Evolutionary conservation across 2,797 vertebrate species (phyloP).

Genomic region (Xenops minutus): DNA sequence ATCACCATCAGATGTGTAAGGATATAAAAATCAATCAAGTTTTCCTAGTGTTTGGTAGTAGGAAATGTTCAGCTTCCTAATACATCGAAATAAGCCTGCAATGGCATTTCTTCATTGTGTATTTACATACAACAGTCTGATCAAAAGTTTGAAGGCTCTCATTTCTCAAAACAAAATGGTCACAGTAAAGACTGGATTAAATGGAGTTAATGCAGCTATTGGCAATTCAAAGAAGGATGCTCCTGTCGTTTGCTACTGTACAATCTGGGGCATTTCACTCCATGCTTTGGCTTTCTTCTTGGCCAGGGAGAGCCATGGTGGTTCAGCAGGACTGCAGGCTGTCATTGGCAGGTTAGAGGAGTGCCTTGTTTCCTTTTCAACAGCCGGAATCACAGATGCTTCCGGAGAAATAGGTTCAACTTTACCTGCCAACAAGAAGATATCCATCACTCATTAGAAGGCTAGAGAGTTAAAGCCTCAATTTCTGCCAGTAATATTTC

Average conservation of each 20-base stretch:
- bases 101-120: constrained; percentile 11
- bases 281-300: constrained; percentile 96
- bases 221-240: constrained; percentile 27
- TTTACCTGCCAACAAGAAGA: constrained; percentile 64
- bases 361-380: constrained; percentile 70
- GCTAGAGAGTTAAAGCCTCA: not conserved
- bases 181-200: constrained; percentile 49
- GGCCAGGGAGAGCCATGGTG: constrained; percentile 90
- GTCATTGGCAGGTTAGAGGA: constrained; percentile 59
- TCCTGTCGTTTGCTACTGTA: constrained; percentile 74
- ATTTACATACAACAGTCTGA: constrained; percentile 18
- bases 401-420: constrained; percentile 66
- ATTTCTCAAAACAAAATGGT: constrained; percentile 6
- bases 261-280: constrained; percentile 89
- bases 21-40: not conserved
- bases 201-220: constrained; percentile 30
- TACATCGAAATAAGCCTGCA: not conserved
- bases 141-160: constrained; percentile 50
- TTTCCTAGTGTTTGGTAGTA: not conserved
- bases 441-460: constrained; percentile 4
- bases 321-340: constrained; percentile 78
- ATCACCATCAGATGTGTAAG: not conserved
- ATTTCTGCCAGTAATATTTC: not conserved
- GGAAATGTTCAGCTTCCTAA: constrained; percentile 29
- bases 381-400: constrained; percentile 43